Base-by-base conservation (phyloP, 2,888 invertebrate species). In the Pseudococcus viburni region DNA sequence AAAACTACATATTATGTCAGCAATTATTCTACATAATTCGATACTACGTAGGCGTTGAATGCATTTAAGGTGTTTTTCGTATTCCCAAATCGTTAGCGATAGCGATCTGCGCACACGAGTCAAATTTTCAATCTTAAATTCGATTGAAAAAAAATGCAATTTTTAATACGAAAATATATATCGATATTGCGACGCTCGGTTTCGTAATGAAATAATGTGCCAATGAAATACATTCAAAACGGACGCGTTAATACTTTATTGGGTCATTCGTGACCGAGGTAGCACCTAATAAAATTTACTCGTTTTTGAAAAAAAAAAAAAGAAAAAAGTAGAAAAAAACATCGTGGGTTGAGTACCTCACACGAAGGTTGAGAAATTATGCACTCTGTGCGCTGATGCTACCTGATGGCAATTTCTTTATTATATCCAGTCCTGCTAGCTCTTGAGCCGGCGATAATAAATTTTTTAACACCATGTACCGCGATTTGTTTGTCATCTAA, bases 221-320 rank as follows among this genome's bases (percentile, higher is more conserved):
- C 19, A 64, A 64, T 64, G 64, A 64, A 64, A 64, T 22, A 64
- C 22, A 22, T 64, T 42, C 8, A 26, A 73, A 73, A 33, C 33
- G 33, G 33, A 17, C 73, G 33, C 33, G 73, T 73, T 73, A 17
- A 73, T 73, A 73, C 33, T 73, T 73, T 73, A 73, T 73, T 33
- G 73, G 73, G 73, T 73, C 73, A 73, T 73, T 73, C 73, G 73
- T 73, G 73, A 73, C 73, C 73, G 17, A 73, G 17, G 73, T 73
- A 73, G 73, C 73, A 73, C 73, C 73, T 73, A 73, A 73, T 73
- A 73, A 73, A 73, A 73, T 73, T 73, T 73, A 73, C 73, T 73
- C 33, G 26, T 73, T 73, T 73, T 73, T 39, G 73, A 73, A 73
- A 17, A 73, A 33, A 33, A n/a, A 33, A 73, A 73, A 64, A 7